phyloP scores from a whole-genome alignment of 2,888 invertebrate species.

The Neoitamus cyanurus region DNA sequence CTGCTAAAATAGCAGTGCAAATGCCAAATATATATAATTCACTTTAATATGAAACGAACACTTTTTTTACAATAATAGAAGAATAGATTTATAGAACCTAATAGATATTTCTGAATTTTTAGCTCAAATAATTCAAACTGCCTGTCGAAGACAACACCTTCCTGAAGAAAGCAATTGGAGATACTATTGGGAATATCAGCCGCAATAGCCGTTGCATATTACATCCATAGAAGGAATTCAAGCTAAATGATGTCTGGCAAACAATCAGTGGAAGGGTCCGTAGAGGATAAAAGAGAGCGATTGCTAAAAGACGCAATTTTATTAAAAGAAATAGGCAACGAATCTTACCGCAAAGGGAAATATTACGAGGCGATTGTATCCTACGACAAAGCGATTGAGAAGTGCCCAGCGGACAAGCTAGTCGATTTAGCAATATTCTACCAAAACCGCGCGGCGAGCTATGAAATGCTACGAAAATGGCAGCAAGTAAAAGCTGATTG shows the following conservation, averaged over 20 bases:
- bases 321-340: conserved; percentile 90
- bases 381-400: conserved; percentile 93
- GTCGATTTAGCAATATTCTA: conserved; percentile 89
- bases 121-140: conserved; percentile 78
- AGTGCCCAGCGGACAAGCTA: conserved; percentile 79
- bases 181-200: conserved; percentile 85
- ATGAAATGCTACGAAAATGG: conserved; percentile 90
- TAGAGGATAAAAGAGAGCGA: background rate
- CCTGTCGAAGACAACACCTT: conserved; percentile 84
- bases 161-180: conserved; percentile 81
- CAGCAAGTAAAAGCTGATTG: conserved; percentile 88
- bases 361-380: conserved; percentile 90
- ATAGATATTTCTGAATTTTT: background rate
- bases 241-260: conserved; percentile 70
- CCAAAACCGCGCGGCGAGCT: conserved; percentile 95
- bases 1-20: too few species aligned
- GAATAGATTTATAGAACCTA: background rate
- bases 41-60: too few species aligned
- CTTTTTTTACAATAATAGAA: too few species aligned
- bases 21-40: too few species aligned
- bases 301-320: conserved; percentile 80
- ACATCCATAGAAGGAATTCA: conserved; percentile 61
- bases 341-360: conserved; percentile 84
- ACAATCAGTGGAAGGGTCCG: conserved; percentile 62
- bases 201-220: conserved; percentile 83